Base-by-base conservation (phyloP, 2,888 invertebrate species). In the Synanthedon andrenaeformis region DNA sequence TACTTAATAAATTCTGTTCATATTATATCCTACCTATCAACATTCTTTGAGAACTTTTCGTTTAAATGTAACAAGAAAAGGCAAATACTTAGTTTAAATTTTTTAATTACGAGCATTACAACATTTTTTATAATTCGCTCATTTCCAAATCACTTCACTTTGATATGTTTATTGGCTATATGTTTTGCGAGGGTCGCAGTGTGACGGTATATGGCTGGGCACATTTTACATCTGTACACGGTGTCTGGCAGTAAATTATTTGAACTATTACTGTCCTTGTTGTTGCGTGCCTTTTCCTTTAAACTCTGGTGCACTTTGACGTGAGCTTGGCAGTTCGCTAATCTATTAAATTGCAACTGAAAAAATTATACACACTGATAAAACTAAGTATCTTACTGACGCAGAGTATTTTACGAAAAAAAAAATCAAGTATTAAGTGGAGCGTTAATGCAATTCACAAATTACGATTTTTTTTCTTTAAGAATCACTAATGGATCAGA, bases 221-320 rank as follows among this genome's bases (percentile, higher is more conserved):
- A 87, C 79, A 86, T 81, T 60, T 78, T 81, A 57, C 86, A 86
- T 59, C 76, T 82, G 55, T 67, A 75, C 8, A 71, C 57, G 55
- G 64, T 64, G 56, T 51, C 35, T 0, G 19, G 8, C 10, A 13
- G 13, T 35, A 4, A 54, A 51, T 51, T 53, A 19, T 14, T 48
- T 19, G 52, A 49, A 35, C 56, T 54, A 35, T 28, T 12, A 10
- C 17, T 41, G 52, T 58, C 42, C 53, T 52, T 4, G 23, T 14
- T 12, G 23, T 14, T 12, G 51, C 23, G 49, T 54, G 41, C 23
- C n/a, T 51, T 52, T 52, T 54, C 42, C 53, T 56, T 59, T 49
- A 56, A 55, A 14, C 60, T 53, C 8, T 60, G 61, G 12, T 84
- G 82, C 5, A 72, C 73, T 64, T 75, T 77, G 28, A 81, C 62